Conservation (phyloP, 1,140 invertebrate species). For the Tetragnatha versicolor region DNA sequence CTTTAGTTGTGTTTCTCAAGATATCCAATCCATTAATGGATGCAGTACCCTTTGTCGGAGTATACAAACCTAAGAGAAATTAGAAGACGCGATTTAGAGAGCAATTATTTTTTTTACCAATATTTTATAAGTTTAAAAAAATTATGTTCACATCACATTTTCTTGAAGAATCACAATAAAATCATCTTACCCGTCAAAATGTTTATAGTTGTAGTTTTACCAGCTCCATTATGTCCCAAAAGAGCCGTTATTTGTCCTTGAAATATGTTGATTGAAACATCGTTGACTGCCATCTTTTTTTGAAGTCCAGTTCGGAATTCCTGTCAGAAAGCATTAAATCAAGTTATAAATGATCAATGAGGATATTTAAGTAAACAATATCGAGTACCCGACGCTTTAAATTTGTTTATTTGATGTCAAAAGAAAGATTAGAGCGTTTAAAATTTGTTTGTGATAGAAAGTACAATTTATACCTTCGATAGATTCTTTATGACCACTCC, state of each 20-base stretch:
- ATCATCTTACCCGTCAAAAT: conserved; percentile 61
- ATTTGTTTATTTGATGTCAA: too few species aligned
- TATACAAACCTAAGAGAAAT: conserved; percentile 71
- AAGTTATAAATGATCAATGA: too few species aligned
- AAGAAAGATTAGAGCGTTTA: too few species aligned
- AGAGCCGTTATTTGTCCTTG: conserved; percentile 69
- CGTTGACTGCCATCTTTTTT: conserved; percentile 66
- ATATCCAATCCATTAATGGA: conserved; percentile 75
- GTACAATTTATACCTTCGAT: too few species aligned
- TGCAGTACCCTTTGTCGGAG: conserved; percentile 74
- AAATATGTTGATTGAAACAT: conserved; percentile 75
- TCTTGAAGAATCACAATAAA: background rate
- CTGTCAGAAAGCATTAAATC: background rate
- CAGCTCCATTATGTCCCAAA: conserved; percentile 71
- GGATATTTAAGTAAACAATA: too few species aligned
- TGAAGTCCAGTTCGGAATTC: background rate
- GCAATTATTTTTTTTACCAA: background rate
- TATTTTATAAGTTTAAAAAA: background rate
- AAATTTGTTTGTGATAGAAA: too few species aligned
- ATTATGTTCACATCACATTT: too few species aligned
- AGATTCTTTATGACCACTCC: conserved; percentile 25
- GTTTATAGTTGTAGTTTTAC: conserved; percentile 71
- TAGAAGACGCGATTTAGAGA: background rate
- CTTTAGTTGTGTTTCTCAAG: conserved; percentile 65
- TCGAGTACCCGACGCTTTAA: too few species aligned